Conservation (phyloP, 1,140 invertebrate species). For the Drosophila pallidifrons region DNA sequence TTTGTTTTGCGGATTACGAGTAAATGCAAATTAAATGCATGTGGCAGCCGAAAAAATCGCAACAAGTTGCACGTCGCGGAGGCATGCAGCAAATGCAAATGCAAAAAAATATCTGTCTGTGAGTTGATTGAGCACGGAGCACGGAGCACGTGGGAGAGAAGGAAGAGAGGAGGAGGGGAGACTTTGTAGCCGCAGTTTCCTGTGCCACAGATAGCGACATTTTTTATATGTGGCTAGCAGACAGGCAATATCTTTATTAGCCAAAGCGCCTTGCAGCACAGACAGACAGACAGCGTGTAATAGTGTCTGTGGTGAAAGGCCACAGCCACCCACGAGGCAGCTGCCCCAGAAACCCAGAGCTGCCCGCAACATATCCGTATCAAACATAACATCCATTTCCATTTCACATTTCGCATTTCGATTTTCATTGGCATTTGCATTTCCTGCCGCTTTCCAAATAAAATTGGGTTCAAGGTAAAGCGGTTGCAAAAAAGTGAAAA, state of each 20-base stretch:
- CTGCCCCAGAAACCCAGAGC: conserved; percentile 82
- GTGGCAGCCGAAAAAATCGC: conserved; percentile 56
- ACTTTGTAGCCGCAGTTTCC: conserved; percentile 49
- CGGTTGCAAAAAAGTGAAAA: conserved; percentile 62
- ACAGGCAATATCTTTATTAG: conserved; percentile 77
- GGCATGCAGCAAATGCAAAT: conserved; percentile 62
- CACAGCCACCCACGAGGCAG: conserved; percentile 68
- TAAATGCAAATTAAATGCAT: conserved; percentile 81
- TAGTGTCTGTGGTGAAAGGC: conserved; percentile 68
- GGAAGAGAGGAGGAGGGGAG: not conserved
- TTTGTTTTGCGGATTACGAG: conserved; percentile 56
- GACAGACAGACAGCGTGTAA: conserved; percentile 47
- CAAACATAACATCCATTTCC: conserved; percentile 32
- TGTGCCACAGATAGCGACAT: conserved; percentile 79
- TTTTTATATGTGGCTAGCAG: conserved; percentile 59
- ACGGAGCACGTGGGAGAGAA: not conserved
- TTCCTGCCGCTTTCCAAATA: conserved; percentile 44
- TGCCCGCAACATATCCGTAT: conserved; percentile 11
- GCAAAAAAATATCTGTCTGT: conserved; percentile 36
- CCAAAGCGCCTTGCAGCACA: conserved; percentile 40
- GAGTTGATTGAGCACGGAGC: conserved; percentile 19
- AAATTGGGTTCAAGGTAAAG: conserved; percentile 74
- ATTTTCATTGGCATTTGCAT: conserved; percentile 11
- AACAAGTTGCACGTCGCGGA: conserved; percentile 76
- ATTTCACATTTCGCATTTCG: not conserved